phyloP scores from a whole-genome alignment of 2,797 vertebrate genomes.

The Scolopax rusticola region DNA sequence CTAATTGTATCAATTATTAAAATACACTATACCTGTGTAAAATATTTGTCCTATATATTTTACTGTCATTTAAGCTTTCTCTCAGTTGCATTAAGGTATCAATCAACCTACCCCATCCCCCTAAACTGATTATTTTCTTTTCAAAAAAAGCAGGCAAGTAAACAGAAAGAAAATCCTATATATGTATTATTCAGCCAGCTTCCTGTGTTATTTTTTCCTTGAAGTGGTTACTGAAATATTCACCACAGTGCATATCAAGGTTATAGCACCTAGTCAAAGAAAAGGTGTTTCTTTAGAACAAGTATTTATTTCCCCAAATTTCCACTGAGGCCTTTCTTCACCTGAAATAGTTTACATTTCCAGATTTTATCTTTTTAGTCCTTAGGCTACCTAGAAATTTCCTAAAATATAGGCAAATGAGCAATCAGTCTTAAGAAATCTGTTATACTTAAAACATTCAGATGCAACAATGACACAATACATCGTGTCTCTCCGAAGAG shows the following conservation, averaged over 20 bases:
- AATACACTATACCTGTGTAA: neutral
- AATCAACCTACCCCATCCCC: neutral
- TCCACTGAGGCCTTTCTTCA: neutral
- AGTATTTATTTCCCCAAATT: neutral
- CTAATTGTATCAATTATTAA: neutral
- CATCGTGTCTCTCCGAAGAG: neutral
- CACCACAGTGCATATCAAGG: neutral
- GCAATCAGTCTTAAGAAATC: neutral
- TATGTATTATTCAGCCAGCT: neutral
- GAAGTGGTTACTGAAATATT: neutral
- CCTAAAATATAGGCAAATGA: neutral
- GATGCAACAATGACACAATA: neutral
- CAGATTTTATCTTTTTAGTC: neutral
- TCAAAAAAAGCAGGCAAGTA: neutral
- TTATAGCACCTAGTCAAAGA: neutral
- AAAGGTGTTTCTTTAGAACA: neutral
- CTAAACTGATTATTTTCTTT: neutral
- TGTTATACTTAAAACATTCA: neutral
- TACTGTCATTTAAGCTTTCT: neutral
- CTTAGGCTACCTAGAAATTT: neutral
- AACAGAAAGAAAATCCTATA: neutral
- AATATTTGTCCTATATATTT: neutral
- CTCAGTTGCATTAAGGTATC: neutral
- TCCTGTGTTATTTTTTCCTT: neutral
- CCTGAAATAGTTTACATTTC: neutral